Evolutionary conservation across 2,113 vertebrate genomes (phyloP), one percentile per base, ranked within the genome.

Genomic region (Chloebia gouldiae): DNA sequence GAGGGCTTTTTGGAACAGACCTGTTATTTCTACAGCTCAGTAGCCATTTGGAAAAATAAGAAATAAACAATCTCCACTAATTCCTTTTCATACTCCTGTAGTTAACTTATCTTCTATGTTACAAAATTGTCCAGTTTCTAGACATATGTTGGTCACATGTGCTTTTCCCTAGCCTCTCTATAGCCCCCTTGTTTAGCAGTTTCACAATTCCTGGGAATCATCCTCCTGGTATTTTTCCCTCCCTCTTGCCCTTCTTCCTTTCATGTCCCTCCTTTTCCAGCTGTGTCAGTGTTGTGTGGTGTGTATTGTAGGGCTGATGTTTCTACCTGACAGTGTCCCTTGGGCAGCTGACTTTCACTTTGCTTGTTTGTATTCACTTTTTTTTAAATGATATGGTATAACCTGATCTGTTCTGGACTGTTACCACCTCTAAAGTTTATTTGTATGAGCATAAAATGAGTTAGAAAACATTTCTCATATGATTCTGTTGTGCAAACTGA

Each of bases 381-480:
- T 91, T 73, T 73, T 40, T 59, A 4, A 44, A 80, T 39, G 1
- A 18, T 73, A 22, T 9, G 40, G 20, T 91, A 81, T 83, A 90
- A 93, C n/a, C 56, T 64, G 47, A 81, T 92, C 51, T 90, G n/a
- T 79, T 92, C 63, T 85, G 75, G 90, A 92, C 82, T 64, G 81
- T 82, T 95, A 73, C 47, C 44, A 79, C 21, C 50, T 73, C 92
- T 81, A 31, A 89, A 89, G 37, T 75, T 93, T 79, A 82, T 78
- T 92, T 95, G 47, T 92, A 44, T 69, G 65, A 88, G 45, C 57
- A 35, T 95, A 65, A 86, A 95, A 80, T 70, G n/a, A 90, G 40
- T 59, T 63, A 70, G 70, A 86, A 95, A 61, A 75, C 40, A 27
- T 59, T 82, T 90, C 71, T 92, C 0, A 0, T 69, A 50, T 63